Evolutionary conservation across 2,113 vertebrate species (phyloP), one percentile per base, ranked within the genome.

Genomic region (Protobothrops flavoviridis): DNA sequence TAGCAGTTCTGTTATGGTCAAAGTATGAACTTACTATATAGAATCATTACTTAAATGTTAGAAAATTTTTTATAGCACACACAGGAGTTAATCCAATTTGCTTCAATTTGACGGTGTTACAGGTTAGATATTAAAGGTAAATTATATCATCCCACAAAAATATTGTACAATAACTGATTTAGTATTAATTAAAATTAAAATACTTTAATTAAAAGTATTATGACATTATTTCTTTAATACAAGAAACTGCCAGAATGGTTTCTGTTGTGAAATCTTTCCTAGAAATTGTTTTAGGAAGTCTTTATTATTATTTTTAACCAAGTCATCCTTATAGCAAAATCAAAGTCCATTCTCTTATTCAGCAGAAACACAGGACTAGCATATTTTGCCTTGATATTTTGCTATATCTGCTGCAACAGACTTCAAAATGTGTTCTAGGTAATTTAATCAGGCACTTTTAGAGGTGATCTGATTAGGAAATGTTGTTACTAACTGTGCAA

Each of bases 121-220:
- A 81, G 3, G 55, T 74, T 88, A 81, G 26, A 43, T 86, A 26
- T 87, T 43, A 89, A 59, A 61, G 29, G 43, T 61, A 52, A 87
- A 13, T 33, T 64, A 48, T 45, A 89, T 10, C 23, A 39, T 48
- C 85, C 50, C 23, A 20, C 52, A n/a, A 39, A 89, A 85, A n/a
- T 81, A 92, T 89, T 85, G 88, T 89, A 43, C 48, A 81, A 39
- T 57, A 92, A 85, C 26, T 52, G 48, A 56, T 59, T 64, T 89
- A 89, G 39, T 3, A 92, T 69, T 69, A 69, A 69, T 69, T 15
- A 69, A 69, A 69, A 61, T 69, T 11, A 61, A 61, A 61, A 61
- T 61, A 61, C 26, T 61, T 61, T 11, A 29, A 61, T 61, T 29
- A 45, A 12, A 55, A 7, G 13, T 48, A 10, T 87, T 74, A 15